Evolutionary conservation across 64 coral and sea anemone species (phyloP).

Genomic region (Porites australiensis): DNA sequence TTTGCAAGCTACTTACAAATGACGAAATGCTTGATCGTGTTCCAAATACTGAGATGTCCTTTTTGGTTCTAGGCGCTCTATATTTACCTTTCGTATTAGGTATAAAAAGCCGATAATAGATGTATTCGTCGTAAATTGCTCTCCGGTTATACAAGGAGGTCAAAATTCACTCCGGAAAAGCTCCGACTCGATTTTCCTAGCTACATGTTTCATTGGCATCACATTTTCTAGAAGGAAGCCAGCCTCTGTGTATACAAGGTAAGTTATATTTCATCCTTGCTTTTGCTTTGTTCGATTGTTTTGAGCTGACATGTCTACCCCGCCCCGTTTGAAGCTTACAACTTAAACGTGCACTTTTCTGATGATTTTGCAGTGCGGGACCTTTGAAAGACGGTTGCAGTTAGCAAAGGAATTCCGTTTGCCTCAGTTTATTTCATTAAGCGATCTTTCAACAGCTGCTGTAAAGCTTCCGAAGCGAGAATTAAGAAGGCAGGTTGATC

Average conservation of each 20-base stretch:
- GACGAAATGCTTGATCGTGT: conserved; percentile 5
- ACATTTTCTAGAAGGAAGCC: too few relatives aligned
- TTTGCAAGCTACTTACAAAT: not conserved
- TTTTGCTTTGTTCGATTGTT: not conserved
- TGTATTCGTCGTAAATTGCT: not conserved
- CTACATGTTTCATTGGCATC: not conserved
- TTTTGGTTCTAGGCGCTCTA: not conserved
- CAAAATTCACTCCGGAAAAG: too few relatives aligned
- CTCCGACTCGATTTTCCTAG: not conserved
- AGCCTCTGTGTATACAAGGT: not conserved
- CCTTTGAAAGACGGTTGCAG: not conserved
- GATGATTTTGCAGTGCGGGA: not conserved
- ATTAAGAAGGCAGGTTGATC: not conserved
- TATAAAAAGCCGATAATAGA: conserved; percentile 12
- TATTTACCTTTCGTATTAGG: conserved; percentile 1
- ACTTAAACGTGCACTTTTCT: conserved; percentile 7
- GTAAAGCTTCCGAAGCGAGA: not conserved
- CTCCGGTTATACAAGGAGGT: not conserved
- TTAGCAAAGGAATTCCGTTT: not conserved
- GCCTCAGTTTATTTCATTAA: not conserved
- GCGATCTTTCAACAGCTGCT: conserved; percentile 6
- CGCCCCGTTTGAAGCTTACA: not conserved
- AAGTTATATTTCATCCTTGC: not conserved
- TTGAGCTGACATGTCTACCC: not conserved
- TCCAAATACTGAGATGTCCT: not conserved